Evolutionary conservation across 2,113 vertebrate genomes (phyloP), one percentile per base, ranked within the genome.

Genomic region (Gadus macrocephalus): DNA sequence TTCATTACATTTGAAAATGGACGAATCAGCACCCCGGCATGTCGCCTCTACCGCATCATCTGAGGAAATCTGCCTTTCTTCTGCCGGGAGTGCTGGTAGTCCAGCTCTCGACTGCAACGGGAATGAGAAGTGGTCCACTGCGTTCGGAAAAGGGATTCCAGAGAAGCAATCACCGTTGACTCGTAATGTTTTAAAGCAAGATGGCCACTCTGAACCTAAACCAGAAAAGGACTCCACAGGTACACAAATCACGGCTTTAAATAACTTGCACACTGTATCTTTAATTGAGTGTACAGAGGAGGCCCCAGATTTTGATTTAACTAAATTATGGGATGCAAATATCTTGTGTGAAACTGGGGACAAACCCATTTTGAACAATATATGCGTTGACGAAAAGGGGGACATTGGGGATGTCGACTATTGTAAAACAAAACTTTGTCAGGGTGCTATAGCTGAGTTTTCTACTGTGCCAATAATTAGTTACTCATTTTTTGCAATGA

Each of bases 401-500:
- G 38, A 66, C 2, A 62, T 7, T 59, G 20, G 4, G 61, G 8
- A 0, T 27, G 4, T 2, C 2, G 49, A 49, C 42, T 12, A 49
- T 14, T 49, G 9, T 49, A 49, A 49, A 49, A 49, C 42, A 1
- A 49, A 49, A 49, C 42, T 49, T 1, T 14, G 42, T 49, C 42
- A 14, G 12, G 9, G 42, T 12, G 11, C 12, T 49, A 14, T 49
- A 49, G 42, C 42, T 14, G 35, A n/a, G 14, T 9, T 14, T 3
- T 14, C 12, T 28, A 59, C 22, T 63, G 15, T 76, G 62, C 2
- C 35, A 27, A 16, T 49, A 15, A n/a, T 62, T 70, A 20, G 58
- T 60, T 76, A 67, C 66, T 62, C 69, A 27, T 72, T 74, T 72
- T 53, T n/a, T 64, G 59, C 76, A 63, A 53, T 79, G n/a, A 74